Base-by-base conservation (phyloP, 2,797 vertebrate species). In the Agapornis canus region DNA sequence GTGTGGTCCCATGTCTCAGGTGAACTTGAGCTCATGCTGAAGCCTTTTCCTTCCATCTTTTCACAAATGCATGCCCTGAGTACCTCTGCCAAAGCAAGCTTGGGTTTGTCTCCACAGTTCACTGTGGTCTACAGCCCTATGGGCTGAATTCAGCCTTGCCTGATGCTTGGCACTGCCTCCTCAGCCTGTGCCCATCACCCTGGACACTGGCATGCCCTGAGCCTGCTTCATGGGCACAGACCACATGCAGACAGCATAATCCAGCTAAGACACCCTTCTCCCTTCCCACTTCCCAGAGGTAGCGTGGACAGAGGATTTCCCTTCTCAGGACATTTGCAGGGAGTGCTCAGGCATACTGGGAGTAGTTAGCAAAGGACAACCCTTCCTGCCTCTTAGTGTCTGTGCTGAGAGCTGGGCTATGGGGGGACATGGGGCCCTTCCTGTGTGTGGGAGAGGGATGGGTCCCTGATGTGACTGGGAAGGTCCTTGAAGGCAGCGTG, bases 1-100 rank as follows among this genome's bases (percentile, higher is more conserved):
- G 5, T 17, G 17, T 3, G 7, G 48, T 63, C 19, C 32, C 25
- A 6, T 31, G 27, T n/a, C 16, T 40, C 23, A 49, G 0, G 1
- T 21, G 26, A 6, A 5, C 42, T 51, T 66, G 54, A 47, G 9
- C 37, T 51, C 31, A 29, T 26, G 42, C n/a, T 45, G 35, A 86
- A 26, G 13, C 26, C 31, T 52, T 43, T 57, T 84, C 20, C 43
- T 84, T 80, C 17, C 3, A 13, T 5, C 11, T 16, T 47, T 16
- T 64, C 43, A 52, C 22, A 75, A 40, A 18, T 21, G 11, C 79
- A 23, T 39, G 25, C n/a, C 23, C 0, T 0, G 14, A 49, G n/a
- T 23, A 49, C 19, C 8, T 57, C 13, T 10, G 20, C 6, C 11
- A 40, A 69, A 64, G 29, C 22, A 57, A 88, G 19, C 26, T 63